Evolutionary conservation across 2,888 invertebrate species (phyloP), one percentile per base, ranked within the genome.

Genomic region (Venustoraphidia nigricollis): DNA sequence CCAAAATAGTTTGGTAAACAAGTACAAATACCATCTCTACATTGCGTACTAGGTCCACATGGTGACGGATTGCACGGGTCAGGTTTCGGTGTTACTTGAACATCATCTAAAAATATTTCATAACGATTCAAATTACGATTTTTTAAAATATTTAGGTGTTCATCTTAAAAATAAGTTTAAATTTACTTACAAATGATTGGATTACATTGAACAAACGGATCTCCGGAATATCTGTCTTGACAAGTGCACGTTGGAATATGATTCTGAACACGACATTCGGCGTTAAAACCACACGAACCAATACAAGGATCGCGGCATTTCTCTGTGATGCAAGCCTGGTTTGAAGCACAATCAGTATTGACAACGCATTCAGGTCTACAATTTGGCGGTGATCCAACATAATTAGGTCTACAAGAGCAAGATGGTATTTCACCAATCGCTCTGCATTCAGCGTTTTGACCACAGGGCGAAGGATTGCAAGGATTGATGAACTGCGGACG

Each of bases 21-120:
- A 41, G 79, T 78, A 58, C 87, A 88, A 6, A 81, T 72, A 5
- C 83, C 83, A 73, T 77, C 78, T 45, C 76, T 75, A 60, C 88
- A 88, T 57, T 78, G 71, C 52, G 85, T 79, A 62, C 88, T 86
- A 11, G 84, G 76, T 13, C 87, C 88, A 58, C 88, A 88, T 1
- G 87, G 81, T 40, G 82, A 80, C 46, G 83, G 82, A 58, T 77
- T 69, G 60, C 88, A 88, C 5, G 79, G 81, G 62, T 86, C 81
- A 17, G 62, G 58, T 27, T 6, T 27, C 27, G 27, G 27, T 27
- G 27, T 27, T 27, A 27, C 27, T 27, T 27, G 27, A 27, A 27
- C 27, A 27, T 27, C 27, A 6, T 27, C 27, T 27, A 6, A 27
- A 27, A 27, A 27, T 27, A 27, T 27, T 27, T 27, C 6, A 27